These are phyloP conservation scores for Drosophila truncata DNA, from an alignment of 1,140 invertebrate genomes.

Conservation along the genomic window DNA sequence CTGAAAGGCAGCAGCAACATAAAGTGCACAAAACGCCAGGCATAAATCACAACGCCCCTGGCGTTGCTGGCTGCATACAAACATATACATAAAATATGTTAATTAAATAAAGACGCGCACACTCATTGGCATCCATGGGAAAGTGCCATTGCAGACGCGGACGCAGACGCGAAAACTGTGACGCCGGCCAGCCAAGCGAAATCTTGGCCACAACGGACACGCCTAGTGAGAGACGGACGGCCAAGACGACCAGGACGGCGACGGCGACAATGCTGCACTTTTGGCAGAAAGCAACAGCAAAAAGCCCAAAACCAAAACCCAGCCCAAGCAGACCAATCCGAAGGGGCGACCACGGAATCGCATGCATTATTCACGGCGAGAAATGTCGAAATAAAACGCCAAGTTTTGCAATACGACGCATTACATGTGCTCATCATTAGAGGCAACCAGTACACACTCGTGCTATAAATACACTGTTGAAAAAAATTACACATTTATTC, in stretches of 20 bases:
- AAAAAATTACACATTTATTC: constrained; percentile 10
- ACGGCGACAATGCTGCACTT: constrained; percentile 68
- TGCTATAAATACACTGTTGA: constrained; percentile 34
- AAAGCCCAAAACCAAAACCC: constrained; percentile 23
- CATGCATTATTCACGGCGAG: constrained; percentile 77
- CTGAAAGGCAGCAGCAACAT: constrained; percentile 51
- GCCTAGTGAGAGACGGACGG: constrained; percentile 72
- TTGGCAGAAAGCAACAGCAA: constrained; percentile 56
- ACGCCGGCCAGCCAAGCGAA: constrained; percentile 76
- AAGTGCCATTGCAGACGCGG: constrained; percentile 41
- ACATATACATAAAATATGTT: constrained; percentile 68
- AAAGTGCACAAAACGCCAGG: constrained; percentile 56
- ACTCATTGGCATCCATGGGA: constrained; percentile 56
- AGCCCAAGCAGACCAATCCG: constrained; percentile 38
- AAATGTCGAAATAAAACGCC: constrained; percentile 81
- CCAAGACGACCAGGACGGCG: constrained; percentile 49
- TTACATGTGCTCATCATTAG: constrained; percentile 83
- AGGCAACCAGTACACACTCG: constrained; percentile 30
- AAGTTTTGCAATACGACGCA: constrained; percentile 80
- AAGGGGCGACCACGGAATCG: constrained; percentile 65
- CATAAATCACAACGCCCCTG: constrained; percentile 57
- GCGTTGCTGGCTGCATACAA: constrained; percentile 7
- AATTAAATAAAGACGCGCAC: constrained; percentile 76
- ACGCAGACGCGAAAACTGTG: constrained; percentile 71
- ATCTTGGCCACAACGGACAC: constrained; percentile 74